Conservation (phyloP, 2,797 vertebrate species). For the Propithecus deckenii region DNA sequence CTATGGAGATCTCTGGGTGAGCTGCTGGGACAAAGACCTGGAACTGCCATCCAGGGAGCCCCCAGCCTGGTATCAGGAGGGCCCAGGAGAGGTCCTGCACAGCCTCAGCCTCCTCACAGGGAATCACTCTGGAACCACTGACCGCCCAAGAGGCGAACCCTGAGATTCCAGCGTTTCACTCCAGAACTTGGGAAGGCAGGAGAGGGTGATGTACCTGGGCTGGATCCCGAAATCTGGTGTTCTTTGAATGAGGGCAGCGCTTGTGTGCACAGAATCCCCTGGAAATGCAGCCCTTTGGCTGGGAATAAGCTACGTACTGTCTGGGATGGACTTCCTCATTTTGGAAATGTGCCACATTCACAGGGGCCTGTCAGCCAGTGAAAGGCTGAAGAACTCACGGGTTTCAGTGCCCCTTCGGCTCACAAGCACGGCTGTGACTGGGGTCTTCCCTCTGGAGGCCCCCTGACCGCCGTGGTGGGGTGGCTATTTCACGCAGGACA, state of each 20-base stretch:
- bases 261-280: neutral
- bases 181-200: neutral
- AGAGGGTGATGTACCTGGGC: neutral
- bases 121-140: neutral
- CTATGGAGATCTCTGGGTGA: neutral
- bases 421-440: neutral
- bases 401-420: neutral
- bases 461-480: neutral
- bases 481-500: neutral
- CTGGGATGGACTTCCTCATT: neutral
- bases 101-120: accelerated
- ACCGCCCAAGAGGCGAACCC: neutral
- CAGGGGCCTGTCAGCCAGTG: neutral
- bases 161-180: neutral
- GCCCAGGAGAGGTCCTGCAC: accelerated
- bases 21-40: neutral
- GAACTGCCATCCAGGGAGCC: neutral
- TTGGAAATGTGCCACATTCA: neutral
- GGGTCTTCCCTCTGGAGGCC: neutral
- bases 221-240: neutral
- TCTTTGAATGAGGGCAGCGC: neutral
- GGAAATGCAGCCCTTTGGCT: neutral
- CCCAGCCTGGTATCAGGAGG: neutral
- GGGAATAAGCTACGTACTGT: neutral
- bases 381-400: neutral